These are phyloP conservation scores for Drosophila dunni DNA, from an alignment of 1,140 invertebrate genomes.

Conservation along the genomic window DNA sequence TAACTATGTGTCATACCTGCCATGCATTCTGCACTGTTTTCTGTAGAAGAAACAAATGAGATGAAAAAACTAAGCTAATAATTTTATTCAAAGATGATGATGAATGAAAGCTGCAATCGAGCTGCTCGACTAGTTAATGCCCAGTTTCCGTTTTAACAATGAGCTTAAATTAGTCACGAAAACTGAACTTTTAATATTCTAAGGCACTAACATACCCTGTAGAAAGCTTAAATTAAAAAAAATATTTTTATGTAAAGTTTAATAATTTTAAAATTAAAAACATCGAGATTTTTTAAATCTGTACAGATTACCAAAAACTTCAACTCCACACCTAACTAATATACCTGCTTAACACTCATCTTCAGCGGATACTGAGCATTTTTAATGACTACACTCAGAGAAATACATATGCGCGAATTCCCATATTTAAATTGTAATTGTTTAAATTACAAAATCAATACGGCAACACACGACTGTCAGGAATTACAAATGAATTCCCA, in stretches of 20 bases:
- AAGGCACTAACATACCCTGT: background rate
- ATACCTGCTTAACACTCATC: background rate
- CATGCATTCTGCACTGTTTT: slow-evolving; percentile 17
- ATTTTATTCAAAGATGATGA: background rate
- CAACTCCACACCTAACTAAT: background rate
- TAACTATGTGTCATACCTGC: slow-evolving; percentile 19
- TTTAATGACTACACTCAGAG: background rate
- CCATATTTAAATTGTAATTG: slow-evolving; percentile 18
- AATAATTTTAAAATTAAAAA: background rate
- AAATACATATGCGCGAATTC: slow-evolving; percentile 22
- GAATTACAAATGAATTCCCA: slow-evolving; percentile 31
- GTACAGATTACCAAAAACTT: too few relatives aligned
- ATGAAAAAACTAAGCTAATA: slow-evolving; percentile 14
- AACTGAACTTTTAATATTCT: too few relatives aligned
- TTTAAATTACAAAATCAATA: slow-evolving; percentile 52
- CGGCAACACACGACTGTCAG: slow-evolving; percentile 11
- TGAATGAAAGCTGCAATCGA: too few relatives aligned
- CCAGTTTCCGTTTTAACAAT: too few relatives aligned
- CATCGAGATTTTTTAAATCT: background rate
- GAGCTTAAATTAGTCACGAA: too few relatives aligned
- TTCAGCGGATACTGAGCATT: background rate
- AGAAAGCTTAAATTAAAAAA: background rate
- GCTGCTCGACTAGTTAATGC: too few relatives aligned
- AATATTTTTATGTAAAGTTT: background rate
- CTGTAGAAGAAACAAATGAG: slow-evolving; percentile 21